These are phyloP conservation scores for Cyphomyrmex costatus DNA, from an alignment of 1,140 invertebrate genomes.

Conservation along the genomic window DNA sequence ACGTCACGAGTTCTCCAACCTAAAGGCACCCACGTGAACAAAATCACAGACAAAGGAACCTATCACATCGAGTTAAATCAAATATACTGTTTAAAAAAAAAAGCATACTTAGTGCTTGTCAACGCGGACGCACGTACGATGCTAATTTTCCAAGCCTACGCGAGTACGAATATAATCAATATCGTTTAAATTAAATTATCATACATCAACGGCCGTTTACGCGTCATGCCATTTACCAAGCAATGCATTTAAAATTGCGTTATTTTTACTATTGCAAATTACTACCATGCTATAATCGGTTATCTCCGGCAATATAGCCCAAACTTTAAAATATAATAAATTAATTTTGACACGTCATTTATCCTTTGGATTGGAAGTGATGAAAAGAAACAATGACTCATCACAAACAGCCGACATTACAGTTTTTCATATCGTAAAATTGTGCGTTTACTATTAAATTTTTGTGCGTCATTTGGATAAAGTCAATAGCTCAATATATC, in stretches of 20 bases:
- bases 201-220: not conserved
- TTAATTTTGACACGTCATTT: not conserved
- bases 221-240: not conserved
- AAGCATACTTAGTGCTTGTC: not conserved
- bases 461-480: not conserved
- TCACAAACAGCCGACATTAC: not conserved
- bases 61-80: not conserved
- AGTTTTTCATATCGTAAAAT: not conserved
- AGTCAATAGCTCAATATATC: not conserved
- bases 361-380: not conserved
- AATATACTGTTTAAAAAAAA: not conserved
- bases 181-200: slow-evolving; percentile 57
- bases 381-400: not conserved
- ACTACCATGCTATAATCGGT: not conserved
- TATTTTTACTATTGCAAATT: not conserved
- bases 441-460: too few relatives aligned
- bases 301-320: not conserved
- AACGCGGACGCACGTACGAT: not conserved
- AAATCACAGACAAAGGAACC: not conserved
- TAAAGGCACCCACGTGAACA: not conserved
- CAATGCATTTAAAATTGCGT: not conserved
- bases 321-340: not conserved
- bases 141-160: not conserved
- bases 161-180: slow-evolving; percentile 26
- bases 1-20: slow-evolving; percentile 9